Conservation (phyloP, 2,113 vertebrate genomes). For the Solenodon paradoxus region DNA sequence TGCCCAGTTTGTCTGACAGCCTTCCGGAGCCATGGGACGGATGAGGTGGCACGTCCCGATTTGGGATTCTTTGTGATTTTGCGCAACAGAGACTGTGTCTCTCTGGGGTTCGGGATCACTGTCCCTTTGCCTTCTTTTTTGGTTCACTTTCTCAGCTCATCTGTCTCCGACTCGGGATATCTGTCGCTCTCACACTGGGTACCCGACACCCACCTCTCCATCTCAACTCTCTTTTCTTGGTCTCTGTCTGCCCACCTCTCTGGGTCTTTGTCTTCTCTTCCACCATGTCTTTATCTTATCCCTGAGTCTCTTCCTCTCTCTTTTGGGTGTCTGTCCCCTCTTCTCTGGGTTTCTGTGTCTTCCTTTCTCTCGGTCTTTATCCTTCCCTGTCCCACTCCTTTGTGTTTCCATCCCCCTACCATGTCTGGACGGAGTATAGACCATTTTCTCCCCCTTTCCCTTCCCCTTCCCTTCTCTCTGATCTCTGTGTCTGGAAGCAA, state of each 20-base stretch:
- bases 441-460: background rate
- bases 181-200: background rate
- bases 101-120: background rate
- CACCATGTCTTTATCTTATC: background rate
- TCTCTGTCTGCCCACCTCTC: background rate
- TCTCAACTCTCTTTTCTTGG: background rate
- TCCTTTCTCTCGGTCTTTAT: background rate
- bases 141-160: background rate
- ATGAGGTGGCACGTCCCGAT: fast-evolving
- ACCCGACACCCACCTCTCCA: background rate
- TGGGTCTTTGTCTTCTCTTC: no score
- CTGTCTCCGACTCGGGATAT: background rate
- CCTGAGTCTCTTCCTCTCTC: background rate
- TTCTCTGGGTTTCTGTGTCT: background rate
- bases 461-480: background rate
- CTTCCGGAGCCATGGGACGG: background rate
- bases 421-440: background rate
- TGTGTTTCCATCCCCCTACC: background rate
- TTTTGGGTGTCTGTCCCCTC: background rate
- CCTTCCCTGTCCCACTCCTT: background rate
- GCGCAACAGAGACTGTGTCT: background rate
- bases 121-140: background rate
- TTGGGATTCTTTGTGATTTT: background rate
- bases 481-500: background rate
- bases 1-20: background rate